phyloP scores from a whole-genome alignment of 2,113 vertebrate species.

The Dendrocopos noguchii region DNA sequence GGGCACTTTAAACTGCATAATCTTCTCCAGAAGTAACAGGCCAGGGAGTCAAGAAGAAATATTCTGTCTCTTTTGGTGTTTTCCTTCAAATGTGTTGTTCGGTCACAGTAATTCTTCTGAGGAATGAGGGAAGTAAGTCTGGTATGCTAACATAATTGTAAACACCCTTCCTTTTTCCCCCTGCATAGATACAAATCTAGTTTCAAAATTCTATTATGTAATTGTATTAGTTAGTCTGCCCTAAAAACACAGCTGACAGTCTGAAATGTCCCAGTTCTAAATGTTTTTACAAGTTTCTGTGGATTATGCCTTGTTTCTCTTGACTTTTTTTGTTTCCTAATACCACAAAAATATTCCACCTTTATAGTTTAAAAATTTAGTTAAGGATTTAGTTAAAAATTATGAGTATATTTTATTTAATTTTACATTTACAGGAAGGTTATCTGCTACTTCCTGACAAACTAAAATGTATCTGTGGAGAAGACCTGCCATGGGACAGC shows the following conservation, averaged over 20 bases:
- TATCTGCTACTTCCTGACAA: not conserved
- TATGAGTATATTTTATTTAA: not conserved
- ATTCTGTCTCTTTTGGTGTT: not conserved
- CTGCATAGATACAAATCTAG: not conserved
- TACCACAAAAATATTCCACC: not conserved
- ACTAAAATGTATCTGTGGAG: not conserved
- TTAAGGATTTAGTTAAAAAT: not conserved
- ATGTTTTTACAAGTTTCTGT: not conserved
- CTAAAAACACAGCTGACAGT: not conserved
- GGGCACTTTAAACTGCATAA: not conserved
- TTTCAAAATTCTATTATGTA: conserved; percentile 3
- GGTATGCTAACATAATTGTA: not conserved
- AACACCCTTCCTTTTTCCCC: not conserved
- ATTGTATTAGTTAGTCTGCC: not conserved
- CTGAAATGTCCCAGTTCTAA: not conserved
- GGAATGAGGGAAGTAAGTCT: not conserved
- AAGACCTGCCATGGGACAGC: not conserved
- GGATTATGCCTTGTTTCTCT: not conserved
- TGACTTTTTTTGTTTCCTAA: too few species aligned
- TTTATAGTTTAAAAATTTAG: not conserved
- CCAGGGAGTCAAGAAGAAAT: not conserved
- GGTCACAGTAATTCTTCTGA: not conserved
- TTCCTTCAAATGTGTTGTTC: not conserved
- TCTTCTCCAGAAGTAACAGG: not conserved
- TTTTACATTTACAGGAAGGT: not conserved